phyloP scores from a whole-genome alignment of 2,113 vertebrate genomes.

The Cyrtonyx montezumae region DNA sequence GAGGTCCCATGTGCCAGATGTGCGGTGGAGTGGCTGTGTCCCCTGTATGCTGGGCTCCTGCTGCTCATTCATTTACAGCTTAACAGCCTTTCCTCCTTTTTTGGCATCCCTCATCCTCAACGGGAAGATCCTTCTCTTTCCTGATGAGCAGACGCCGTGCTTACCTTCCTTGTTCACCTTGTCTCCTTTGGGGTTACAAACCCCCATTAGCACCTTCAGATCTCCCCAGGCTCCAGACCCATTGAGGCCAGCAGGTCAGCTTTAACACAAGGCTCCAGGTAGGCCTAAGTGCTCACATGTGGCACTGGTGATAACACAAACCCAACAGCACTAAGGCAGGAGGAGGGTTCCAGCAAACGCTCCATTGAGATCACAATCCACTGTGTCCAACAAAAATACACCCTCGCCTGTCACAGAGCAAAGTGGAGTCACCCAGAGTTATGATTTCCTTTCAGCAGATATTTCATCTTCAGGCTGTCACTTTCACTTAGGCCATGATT shows the following conservation, averaged over 20 bases:
- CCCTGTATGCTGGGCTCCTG: background rate
- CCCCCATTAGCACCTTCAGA: background rate
- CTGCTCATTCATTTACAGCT: background rate
- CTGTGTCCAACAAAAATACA: slow-evolving; percentile 21
- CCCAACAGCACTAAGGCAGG: background rate
- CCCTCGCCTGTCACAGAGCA: slow-evolving; percentile 63
- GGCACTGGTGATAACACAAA: background rate
- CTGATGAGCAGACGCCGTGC: background rate
- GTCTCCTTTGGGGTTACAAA: background rate
- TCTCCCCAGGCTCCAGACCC: background rate
- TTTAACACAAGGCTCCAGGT: rapidly evolving
- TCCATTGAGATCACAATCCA: background rate
- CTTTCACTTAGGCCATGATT: slow-evolving; percentile 80
- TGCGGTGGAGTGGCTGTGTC: rapidly evolving
- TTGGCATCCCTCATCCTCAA: background rate
- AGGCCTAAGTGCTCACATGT: background rate
- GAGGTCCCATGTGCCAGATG: background rate
- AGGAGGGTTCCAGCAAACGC: rapidly evolving
- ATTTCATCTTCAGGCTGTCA: slow-evolving; percentile 74
- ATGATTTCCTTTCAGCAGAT: slow-evolving; percentile 73
- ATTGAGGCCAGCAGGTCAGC: background rate
- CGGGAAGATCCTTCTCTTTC: background rate
- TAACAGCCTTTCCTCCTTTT: background rate
- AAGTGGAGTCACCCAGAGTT: slow-evolving; percentile 69
- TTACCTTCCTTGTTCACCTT: background rate